Evolutionary conservation across 1,140 invertebrate species (phyloP).

Genomic region (Brachionus rubens): DNA sequence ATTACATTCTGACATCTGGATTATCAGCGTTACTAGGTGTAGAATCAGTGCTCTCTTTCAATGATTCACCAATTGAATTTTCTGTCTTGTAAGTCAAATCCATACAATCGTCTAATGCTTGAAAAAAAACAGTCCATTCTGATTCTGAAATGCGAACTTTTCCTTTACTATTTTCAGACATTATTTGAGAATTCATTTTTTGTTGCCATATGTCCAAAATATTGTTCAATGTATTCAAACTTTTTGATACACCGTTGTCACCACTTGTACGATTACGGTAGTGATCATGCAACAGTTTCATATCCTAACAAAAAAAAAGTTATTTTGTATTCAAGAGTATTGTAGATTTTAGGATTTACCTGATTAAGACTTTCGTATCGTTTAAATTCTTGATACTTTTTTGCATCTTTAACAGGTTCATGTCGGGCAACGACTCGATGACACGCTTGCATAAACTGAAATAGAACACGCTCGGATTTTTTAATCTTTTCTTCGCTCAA

Average conservation of each 20-base stretch:
- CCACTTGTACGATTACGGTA: slow-evolving; percentile 58
- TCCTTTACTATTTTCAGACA: slow-evolving; percentile 49
- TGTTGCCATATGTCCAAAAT: slow-evolving; percentile 55
- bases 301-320: background rate
- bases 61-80: background rate
- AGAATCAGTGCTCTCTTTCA: slow-evolving; percentile 49
- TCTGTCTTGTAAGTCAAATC: slow-evolving; percentile 37
- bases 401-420: background rate
- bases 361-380: background rate
- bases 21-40: slow-evolving; percentile 52
- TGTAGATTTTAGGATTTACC: background rate
- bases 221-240: slow-evolving; percentile 54
- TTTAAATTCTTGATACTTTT: slow-evolving; percentile 8
- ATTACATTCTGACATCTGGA: slow-evolving; percentile 6
- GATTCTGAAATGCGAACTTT: slow-evolving; percentile 52
- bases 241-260: slow-evolving; percentile 58
- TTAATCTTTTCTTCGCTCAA: slow-evolving; percentile 30
- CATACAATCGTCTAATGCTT: slow-evolving; percentile 56
- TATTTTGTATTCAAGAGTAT: background rate
- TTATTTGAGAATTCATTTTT: slow-evolving; percentile 49
- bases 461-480: slow-evolving; percentile 16
- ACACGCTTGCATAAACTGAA: background rate
- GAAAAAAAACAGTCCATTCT: slow-evolving; percentile 55
- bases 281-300: slow-evolving; percentile 52
- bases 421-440: background rate